Conservation (phyloP, 2,113 vertebrate species). For the Brienomyrus longianalis region DNA sequence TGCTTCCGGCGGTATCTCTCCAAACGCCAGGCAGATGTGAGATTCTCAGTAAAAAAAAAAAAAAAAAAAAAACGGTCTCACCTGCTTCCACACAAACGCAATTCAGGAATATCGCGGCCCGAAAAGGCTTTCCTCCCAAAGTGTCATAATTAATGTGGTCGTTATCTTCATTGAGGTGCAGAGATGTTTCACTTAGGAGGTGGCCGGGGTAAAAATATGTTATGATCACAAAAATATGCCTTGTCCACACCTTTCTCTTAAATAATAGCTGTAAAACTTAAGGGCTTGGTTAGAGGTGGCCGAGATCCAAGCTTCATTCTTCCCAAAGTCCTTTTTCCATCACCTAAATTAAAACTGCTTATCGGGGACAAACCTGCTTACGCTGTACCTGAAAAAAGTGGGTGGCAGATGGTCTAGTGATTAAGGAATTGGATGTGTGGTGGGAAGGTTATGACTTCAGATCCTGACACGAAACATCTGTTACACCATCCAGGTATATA, state of each 20-base stretch:
- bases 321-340: not conserved
- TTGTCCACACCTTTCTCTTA: not conserved
- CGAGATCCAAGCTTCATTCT: not conserved
- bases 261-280: not conserved
- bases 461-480: not conserved
- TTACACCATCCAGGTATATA: not conserved
- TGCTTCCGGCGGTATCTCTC: conserved; percentile 8
- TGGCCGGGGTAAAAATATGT: not conserved
- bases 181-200: not conserved
- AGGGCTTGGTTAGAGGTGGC: not conserved
- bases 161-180: not conserved
- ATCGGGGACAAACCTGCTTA: not conserved
- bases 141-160: not conserved
- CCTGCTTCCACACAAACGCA: conserved; percentile 19
- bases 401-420: conserved; percentile 33
- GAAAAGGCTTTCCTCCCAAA: not conserved
- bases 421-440: conserved; percentile 27
- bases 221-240: not conserved
- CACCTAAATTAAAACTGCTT: conserved; percentile 1
- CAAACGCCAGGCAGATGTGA: conserved; percentile 41
- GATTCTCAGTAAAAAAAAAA: conserved; percentile 41
- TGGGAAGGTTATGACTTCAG: not conserved
- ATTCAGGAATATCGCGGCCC: not conserved
- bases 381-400: conserved; percentile 2
- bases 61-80: conserved; percentile 26